A percentile compares a stretch with the other conserved stretches of the same genome.
These are phyloP conservation scores for Platysteira castanea DNA, from an alignment of 2,113 vertebrate genomes.

Conservation along the genomic window DNA sequence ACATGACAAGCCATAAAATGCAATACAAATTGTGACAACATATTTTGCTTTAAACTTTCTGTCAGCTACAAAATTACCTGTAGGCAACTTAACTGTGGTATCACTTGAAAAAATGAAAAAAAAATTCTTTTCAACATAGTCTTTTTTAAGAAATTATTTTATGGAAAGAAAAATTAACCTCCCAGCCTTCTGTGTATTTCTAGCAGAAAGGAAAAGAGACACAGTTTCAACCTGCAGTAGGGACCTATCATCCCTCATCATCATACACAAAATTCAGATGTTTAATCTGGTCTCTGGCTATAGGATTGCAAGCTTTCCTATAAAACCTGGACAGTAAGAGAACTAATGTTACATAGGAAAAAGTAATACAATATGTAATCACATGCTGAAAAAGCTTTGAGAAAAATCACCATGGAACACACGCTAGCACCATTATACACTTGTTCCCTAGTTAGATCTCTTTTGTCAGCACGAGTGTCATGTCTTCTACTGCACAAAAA, in stretches of 20 bases:
- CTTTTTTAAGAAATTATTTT: background rate
- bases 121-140: background rate
- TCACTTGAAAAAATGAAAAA: background rate
- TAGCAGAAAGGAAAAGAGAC: background rate
- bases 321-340: background rate
- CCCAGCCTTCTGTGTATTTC: background rate
- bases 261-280: background rate
- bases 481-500: background rate
- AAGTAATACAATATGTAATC: background rate
- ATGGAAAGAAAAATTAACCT: background rate
- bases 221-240: background rate
- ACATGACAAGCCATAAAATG: background rate
- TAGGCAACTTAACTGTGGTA: background rate
- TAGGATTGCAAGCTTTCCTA: background rate
- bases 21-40: background rate
- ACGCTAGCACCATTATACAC: background rate
- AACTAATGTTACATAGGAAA: background rate
- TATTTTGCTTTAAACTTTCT: background rate
- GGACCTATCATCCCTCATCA: background rate
- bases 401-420: background rate
- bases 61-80: background rate
- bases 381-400: background rate
- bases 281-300: background rate
- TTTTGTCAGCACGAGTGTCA: background rate
- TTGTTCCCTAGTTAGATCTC: background rate